Conservation (phyloP, 64 coral and sea anemone genomes). For the Montipora cactus region DNA sequence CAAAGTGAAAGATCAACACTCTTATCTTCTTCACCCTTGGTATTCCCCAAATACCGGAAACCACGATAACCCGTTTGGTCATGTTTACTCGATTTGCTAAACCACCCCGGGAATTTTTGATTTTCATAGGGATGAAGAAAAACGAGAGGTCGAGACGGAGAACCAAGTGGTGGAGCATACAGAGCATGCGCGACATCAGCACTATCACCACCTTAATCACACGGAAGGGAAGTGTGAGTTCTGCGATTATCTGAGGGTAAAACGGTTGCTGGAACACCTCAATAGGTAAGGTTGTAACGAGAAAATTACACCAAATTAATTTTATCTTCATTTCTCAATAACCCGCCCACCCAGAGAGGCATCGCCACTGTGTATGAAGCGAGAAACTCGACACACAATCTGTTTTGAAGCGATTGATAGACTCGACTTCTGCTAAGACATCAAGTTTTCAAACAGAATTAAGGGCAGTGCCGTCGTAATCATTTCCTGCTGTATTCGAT, state of each 20-base stretch:
- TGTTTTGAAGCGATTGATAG: too few relatives aligned
- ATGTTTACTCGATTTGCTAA: too few relatives aligned
- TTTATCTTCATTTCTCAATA: neutral
- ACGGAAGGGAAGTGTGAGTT: conserved; percentile 89
- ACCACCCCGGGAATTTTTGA: neutral
- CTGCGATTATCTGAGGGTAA: conserved; percentile 89
- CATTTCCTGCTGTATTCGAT: too few relatives aligned
- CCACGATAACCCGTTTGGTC: neutral
- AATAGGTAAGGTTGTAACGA: conserved; percentile 52
- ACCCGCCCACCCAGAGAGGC: too few relatives aligned
- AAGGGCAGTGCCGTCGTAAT: too few relatives aligned
- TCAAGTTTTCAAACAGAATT: too few relatives aligned
- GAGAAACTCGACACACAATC: too few relatives aligned
- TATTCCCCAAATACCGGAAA: too few relatives aligned
- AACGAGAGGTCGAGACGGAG: neutral
- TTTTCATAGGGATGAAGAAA: neutral
- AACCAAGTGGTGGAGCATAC: conserved; percentile 64
- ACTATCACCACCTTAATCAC: conserved; percentile 77
- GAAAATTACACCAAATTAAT: neutral
- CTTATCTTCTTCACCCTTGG: too few relatives aligned
- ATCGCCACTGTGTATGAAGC: too few relatives aligned
- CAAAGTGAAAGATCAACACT: too few relatives aligned
- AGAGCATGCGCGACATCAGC: conserved; percentile 57
- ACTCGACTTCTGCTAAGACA: too few relatives aligned
- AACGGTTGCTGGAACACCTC: conserved; percentile 79